Conservation (phyloP, 2,113 vertebrate genomes). For the Ahaetulla prasina region DNA sequence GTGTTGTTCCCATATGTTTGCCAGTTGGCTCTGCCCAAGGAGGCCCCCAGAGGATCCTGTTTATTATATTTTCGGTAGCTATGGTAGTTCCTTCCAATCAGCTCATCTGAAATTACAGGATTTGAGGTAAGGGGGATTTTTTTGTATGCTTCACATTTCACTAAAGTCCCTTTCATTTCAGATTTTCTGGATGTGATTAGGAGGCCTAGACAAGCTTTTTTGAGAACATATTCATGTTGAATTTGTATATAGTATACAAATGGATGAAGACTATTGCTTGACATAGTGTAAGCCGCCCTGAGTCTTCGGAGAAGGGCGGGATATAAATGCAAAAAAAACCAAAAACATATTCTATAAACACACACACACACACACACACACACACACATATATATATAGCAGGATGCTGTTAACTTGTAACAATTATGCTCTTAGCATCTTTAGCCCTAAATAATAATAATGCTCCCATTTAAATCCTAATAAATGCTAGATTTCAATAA, state of each 20-base stretch:
- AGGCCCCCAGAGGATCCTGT: slow-evolving; percentile 20
- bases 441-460: background rate
- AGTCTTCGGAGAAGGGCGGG: too few species aligned
- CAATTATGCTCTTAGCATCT: background rate
- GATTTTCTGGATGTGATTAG: background rate
- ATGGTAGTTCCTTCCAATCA: background rate
- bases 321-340: too few species aligned
- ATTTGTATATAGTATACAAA: too few species aligned
- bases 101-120: slow-evolving; percentile 37
- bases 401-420: background rate
- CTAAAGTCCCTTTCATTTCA: slow-evolving; percentile 3
- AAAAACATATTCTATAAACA: background rate
- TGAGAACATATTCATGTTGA: background rate
- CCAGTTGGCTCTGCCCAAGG: background rate
- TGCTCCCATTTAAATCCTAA: background rate
- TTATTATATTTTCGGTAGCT: slow-evolving; percentile 1
- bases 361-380: too few species aligned
- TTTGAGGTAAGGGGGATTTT: background rate
- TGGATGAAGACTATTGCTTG: too few species aligned
- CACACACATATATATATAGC: background rate
- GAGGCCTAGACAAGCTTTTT: background rate
- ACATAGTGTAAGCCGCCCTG: too few species aligned
- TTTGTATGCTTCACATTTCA: slow-evolving; percentile 38
- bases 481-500: background rate
- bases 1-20: slow-evolving; percentile 50